Evolutionary conservation across 2,797 vertebrate species (phyloP), one percentile per base, ranked within the genome.

Genomic region (Cossypha niveicapilla): DNA sequence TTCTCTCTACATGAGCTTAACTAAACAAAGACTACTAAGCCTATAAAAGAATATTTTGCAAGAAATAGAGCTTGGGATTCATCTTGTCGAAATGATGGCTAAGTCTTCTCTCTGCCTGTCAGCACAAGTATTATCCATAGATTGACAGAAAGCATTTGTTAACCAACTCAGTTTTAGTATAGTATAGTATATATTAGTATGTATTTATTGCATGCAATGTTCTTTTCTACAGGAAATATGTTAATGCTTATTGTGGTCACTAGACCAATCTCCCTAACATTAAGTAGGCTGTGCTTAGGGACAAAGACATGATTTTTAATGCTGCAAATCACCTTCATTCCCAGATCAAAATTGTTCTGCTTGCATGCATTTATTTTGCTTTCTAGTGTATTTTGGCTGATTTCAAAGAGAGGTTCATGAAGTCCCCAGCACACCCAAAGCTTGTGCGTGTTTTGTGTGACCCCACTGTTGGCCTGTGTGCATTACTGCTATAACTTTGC

Each of bases 351-450:
- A 71, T 89, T 54, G 39, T 56, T 91, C 50, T 81, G 37, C 27
- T 90, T 92, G 23, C 32, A 58, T 25, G 28, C 57, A 60, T 85
- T 85, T 90, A 9, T 94, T 95, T 92, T 71, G 71, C n/a, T 80
- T 88, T 56, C 23, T 25, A 74, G n/a, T 79, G 83, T 90, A 66
- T 67, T 90, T 85, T 90, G 76, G 42, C 35, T 42, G 60, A 68
- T 88, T 86, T 90, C 67, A 77, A 73, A 88, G 32, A 45, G 51
- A 88, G 32, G 37, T 56, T 86, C 14, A 42, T 87, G 63, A 95
- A 93, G 84, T 57, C 77, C 85, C 45, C 91, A 96, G 85, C 47
- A 92, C 57, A 82, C 48, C 42, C 82, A 77, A 86, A 92, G 79
- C 42, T 84, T n/a, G 5, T 41, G 11, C 54, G 27, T 60, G 39